Percentiles rank a stretch among this genome's conserved stretches.
Conservation (phyloP, 1,140 invertebrate species). For the Oscheius sp. region DNA sequence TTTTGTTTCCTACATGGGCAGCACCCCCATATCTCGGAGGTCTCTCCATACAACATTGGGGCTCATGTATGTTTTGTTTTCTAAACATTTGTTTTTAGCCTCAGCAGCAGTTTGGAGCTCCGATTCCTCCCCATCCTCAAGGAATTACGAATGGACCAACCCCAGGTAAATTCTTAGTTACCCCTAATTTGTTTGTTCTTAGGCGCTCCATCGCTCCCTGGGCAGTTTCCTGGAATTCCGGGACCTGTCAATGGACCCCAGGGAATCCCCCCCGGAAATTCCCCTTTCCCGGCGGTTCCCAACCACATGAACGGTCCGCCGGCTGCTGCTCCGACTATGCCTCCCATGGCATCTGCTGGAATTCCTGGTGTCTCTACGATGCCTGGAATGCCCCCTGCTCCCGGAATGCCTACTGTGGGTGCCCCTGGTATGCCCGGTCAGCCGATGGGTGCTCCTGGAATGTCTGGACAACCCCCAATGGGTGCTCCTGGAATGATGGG, state of each 20-base stretch:
- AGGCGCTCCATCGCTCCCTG: background rate
- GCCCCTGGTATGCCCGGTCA: background rate
- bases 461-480: slow-evolving; percentile 23
- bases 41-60: background rate
- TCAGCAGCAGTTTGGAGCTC: background rate
- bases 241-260: background rate
- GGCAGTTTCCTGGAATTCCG: background rate
- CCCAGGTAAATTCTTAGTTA: no score
- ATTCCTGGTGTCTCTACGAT: background rate
- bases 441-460: background rate
- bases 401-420: background rate
- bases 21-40: background rate
- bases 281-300: background rate
- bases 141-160: background rate
- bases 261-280: background rate
- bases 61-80: background rate
- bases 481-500: slow-evolving; percentile 24
- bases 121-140: background rate
- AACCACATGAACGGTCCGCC: background rate
- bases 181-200: no score
- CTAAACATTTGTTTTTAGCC: background rate
- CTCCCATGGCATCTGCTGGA: background rate
- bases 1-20: no score
- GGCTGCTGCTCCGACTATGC: background rate
- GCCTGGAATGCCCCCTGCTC: background rate